Conservation (phyloP, 2,797 vertebrate species). For the Siniperca scherzeri region DNA sequence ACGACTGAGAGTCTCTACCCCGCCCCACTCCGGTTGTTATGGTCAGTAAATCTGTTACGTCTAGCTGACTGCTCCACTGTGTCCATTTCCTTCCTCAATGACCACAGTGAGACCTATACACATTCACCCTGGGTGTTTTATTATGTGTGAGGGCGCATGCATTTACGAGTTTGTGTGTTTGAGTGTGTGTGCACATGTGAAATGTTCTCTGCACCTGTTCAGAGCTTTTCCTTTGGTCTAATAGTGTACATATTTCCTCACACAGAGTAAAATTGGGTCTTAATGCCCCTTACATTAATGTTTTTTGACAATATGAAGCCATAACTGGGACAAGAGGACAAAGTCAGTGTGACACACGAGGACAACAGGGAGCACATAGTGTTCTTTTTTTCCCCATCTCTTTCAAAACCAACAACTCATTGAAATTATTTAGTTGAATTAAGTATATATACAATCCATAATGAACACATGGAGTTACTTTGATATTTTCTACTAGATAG, state of each 20-base stretch:
- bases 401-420: constrained; percentile 1
- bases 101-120: constrained; percentile 61
- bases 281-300: not conserved
- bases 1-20: constrained; percentile 46
- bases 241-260: constrained; percentile 31
- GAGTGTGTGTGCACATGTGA: constrained; percentile 17
- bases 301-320: constrained; percentile 26
- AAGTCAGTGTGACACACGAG: constrained; percentile 7
- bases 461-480: constrained; percentile 9
- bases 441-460: constrained; percentile 7
- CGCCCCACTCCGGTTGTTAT: constrained; percentile 59
- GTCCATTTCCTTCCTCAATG: constrained; percentile 71
- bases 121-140: constrained; percentile 71
- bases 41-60: constrained; percentile 81
- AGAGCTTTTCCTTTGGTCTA: constrained; percentile 31
- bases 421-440: constrained; percentile 8
- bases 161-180: constrained; percentile 41
- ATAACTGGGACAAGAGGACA: constrained; percentile 22
- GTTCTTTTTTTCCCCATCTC: not conserved
- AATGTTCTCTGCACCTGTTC: constrained; percentile 63
- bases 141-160: constrained; percentile 65
- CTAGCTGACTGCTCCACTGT: constrained; percentile 59
- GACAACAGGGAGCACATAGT: not conserved
- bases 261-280: constrained; percentile 13
- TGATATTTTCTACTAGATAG: constrained; percentile 23